Evolutionary conservation across 1,140 invertebrate genomes (phyloP).

Genomic region (Drosophila azteca): DNA sequence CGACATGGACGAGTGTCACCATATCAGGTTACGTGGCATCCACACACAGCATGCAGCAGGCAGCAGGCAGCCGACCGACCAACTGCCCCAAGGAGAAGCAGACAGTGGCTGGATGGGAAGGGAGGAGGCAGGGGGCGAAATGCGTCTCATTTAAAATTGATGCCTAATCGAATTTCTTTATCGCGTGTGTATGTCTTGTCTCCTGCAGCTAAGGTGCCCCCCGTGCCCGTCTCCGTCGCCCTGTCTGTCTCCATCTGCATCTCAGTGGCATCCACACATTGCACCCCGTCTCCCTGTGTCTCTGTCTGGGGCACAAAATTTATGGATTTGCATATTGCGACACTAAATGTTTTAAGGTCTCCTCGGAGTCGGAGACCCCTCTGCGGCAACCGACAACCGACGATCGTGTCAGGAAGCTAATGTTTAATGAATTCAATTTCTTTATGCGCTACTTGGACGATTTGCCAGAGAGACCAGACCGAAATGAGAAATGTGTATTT

Average conservation of each 20-base stretch:
- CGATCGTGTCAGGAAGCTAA: conserved; percentile 80
- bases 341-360: conserved; percentile 77
- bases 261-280: conserved; percentile 4
- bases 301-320: conserved; percentile 56
- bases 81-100: conserved; percentile 7
- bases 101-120: neutral
- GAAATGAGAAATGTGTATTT: conserved; percentile 45
- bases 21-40: conserved; percentile 79
- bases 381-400: neutral
- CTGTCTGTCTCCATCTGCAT: neutral
- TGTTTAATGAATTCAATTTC: conserved; percentile 83
- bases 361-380: conserved; percentile 1
- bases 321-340: conserved; percentile 79
- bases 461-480: conserved; percentile 9
- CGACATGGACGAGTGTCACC: conserved; percentile 76
- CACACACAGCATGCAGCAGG: conserved; percentile 73
- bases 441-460: conserved; percentile 74
- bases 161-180: conserved; percentile 83
- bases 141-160: conserved; percentile 82
- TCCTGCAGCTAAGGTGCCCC: conserved; percentile 3
- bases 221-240: neutral
- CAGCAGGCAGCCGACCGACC: too few relatives aligned
- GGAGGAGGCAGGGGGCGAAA: conserved; percentile 38
- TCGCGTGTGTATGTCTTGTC: conserved; percentile 80
- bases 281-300: neutral